These are phyloP conservation scores for Thamnaconus septentrionalis DNA, from an alignment of 2,113 vertebrate genomes.

Conservation along the genomic window DNA sequence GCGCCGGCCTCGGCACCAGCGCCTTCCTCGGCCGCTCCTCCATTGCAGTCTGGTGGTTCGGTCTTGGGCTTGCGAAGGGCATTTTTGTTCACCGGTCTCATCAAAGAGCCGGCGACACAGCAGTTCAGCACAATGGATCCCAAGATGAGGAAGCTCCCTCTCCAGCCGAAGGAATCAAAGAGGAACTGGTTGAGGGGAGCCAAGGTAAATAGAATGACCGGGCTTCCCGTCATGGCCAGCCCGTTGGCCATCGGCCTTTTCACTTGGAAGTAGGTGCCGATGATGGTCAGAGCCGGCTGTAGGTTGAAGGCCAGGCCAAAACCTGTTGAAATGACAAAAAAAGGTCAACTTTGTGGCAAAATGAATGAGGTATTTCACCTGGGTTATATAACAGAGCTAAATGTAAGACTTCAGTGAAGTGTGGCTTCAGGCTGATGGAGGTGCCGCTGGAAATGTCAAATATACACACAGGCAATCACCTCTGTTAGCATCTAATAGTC, in stretches of 20 bases:
- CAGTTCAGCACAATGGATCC: slow-evolving; percentile 78
- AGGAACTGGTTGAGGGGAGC: slow-evolving; percentile 83
- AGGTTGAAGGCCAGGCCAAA: slow-evolving; percentile 84
- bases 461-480: no score
- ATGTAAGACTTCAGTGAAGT: no score
- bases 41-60: slow-evolving; percentile 19
- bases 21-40: slow-evolving; percentile 9
- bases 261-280: slow-evolving; percentile 81
- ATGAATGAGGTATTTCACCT: not conserved
- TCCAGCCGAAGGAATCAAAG: slow-evolving; percentile 83
- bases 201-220: slow-evolving; percentile 78
- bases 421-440: no score
- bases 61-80: not conserved
- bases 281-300: slow-evolving; percentile 83
- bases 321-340: slow-evolving; percentile 64
- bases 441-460: no score
- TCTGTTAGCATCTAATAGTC: no score
- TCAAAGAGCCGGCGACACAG: slow-evolving; percentile 82
- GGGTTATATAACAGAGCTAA: not conserved
- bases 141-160: slow-evolving; percentile 82
- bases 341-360: not conserved
- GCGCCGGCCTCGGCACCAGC: not conserved
- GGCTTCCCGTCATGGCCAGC: slow-evolving; percentile 82
- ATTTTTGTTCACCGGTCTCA: slow-evolving; percentile 74
- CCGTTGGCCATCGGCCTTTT: slow-evolving; percentile 80